phyloP scores from a whole-genome alignment of 2,797 vertebrate genomes.

The Gouania willdenowi region DNA sequence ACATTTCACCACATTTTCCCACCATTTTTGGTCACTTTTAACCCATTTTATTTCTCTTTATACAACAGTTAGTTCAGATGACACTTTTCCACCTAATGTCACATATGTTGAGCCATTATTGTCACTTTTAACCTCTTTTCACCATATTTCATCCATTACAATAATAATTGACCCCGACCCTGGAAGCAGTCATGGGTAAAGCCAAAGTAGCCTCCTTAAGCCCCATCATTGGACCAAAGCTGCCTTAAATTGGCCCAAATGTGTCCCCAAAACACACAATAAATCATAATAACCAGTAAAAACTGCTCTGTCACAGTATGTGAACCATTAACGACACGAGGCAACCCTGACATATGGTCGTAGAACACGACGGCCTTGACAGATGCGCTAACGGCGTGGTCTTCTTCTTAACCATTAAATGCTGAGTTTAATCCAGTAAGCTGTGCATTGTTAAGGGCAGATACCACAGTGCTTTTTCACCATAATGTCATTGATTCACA shows the following conservation, averaged over 20 bases:
- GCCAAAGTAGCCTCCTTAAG: conserved; percentile 9
- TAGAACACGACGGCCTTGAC: conserved; percentile 53
- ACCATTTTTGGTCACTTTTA: no score
- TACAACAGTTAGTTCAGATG: no score
- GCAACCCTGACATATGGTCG: conserved; percentile 25
- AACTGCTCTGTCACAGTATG: not conserved
- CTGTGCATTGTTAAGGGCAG: conserved; percentile 66
- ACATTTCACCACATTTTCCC: no score
- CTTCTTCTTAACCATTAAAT: conserved; percentile 24
- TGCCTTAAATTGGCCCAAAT: conserved; percentile 12
- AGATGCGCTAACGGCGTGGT: conserved; percentile 46
- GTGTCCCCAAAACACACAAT: not conserved
- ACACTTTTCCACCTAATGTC: no score
- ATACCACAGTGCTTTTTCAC: conserved; percentile 72
- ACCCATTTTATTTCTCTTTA: no score
- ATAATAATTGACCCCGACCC: no score
- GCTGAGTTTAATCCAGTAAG: conserved; percentile 38
- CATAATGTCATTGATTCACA: conserved; percentile 49
- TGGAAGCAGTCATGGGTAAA: conserved; percentile 11
- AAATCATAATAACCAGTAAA: conserved; percentile 4
- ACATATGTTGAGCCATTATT: no score
- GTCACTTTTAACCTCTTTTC: no score
- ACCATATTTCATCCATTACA: no score
- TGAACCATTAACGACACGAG: conserved; percentile 12
- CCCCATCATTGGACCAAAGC: conserved; percentile 6